Percentiles rank a stretch among this genome's conserved stretches.
Conservation (phyloP, 2,888 invertebrate genomes). For the Conus canariensis region DNA sequence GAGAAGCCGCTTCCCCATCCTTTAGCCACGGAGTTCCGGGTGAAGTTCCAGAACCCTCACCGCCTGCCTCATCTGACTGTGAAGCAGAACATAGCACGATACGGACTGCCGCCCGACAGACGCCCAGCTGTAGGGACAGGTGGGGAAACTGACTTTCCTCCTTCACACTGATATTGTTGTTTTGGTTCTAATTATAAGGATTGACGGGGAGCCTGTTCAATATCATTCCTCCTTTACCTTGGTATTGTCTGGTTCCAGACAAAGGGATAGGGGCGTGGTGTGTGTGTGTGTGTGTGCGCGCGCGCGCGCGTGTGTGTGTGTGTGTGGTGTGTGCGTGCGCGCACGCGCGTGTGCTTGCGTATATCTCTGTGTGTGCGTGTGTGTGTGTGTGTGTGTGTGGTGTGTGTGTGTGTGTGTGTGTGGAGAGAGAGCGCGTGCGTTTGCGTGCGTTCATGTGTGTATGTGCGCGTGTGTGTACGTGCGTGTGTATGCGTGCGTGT, state of each 20-base stretch:
- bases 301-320: background rate
- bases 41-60: background rate
- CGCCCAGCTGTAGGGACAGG: background rate
- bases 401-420: background rate
- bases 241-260: no score
- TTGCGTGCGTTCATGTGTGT: background rate
- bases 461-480: background rate
- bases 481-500: background rate
- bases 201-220: no score
- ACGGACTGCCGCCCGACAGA: background rate
- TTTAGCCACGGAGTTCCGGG: background rate
- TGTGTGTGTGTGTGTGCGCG: background rate
- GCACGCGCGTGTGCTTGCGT: background rate
- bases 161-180: background rate
- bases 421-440: background rate
- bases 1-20: background rate
- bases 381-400: background rate
- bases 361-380: background rate
- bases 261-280: no score
- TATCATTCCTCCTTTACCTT: no score
- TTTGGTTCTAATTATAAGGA: no score
- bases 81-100: background rate
- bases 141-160: background rate
- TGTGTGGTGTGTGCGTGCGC: background rate
- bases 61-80: background rate